Evolutionary conservation across 2,888 invertebrate species (phyloP), one percentile per base, ranked within the genome.

Genomic region (Plusia festucae): DNA sequence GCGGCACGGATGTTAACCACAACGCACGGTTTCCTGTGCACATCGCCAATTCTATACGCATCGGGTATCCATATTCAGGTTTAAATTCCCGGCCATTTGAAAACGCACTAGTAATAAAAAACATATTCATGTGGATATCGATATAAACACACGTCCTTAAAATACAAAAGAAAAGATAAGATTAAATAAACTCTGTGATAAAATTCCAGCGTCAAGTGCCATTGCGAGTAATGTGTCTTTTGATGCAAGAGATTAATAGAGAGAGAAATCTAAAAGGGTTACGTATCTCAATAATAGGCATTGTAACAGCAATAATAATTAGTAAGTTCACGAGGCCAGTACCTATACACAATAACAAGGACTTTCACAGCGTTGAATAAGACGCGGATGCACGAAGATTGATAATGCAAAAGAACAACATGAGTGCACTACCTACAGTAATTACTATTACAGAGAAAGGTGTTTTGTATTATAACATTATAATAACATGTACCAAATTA

Each of bases 401-500:
- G 87, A 89, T 87, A 88, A 85, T 82, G 84, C 78, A 85, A 89
- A 88, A 89, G 84, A 90, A 90, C 90, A 89, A 88, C 84, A 85
- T 82, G 82, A 90, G 85, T 89, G 85, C 86, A 87, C 78, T 86
- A 85, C 85, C 84, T 81, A 81, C 71, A 84, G 88, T 92, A 91
- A 92, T 93, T 92, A 92, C 86, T 82, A 82, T 68, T 84, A 85
- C 78, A 89, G 90, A 87, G 90, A 92, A 90, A 91, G 89, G 89
- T 83, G 88, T 90, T 87, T 90, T 87, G 83, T 87, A 81, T n/a
- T 84, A 84, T 85, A 85, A 85, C 88, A 86, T 88, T 83, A 85
- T 90, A 91, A 91, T 89, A 89, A 88, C 88, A 87, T 85, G 85
- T 83, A 80, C 85, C 83, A 91, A 89, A 90, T 91, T 88, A 88